Conservation (phyloP, 2,888 invertebrate species). For the Esperia sulphurella region DNA sequence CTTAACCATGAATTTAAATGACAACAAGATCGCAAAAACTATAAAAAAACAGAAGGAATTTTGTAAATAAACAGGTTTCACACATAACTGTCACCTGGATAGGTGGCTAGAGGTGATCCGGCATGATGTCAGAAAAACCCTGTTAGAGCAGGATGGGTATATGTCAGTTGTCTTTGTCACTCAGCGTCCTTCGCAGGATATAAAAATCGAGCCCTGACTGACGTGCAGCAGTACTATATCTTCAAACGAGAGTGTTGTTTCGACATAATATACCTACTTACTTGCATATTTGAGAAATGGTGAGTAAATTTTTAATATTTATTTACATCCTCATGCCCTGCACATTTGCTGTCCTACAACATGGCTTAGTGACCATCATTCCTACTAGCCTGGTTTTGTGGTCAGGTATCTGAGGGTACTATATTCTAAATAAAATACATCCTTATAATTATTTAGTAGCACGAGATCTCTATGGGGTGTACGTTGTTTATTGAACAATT, state of each 20-base stretch:
- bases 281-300: neutral
- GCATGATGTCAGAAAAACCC: constrained; percentile 11
- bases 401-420: too few relatives aligned
- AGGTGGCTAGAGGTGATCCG: constrained; percentile 3
- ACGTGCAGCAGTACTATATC: constrained; percentile 1
- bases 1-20: neutral
- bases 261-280: neutral
- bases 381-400: too few relatives aligned
- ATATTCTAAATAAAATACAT: too few relatives aligned
- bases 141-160: constrained; percentile 10
- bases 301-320: neutral
- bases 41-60: neutral
- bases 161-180: constrained; percentile 11
- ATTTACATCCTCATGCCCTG: too few relatives aligned
- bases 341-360: too few relatives aligned
- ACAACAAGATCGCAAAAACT: neutral
- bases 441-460: too few relatives aligned
- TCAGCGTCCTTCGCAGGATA: constrained; percentile 12
- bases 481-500: too few relatives aligned
- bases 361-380: too few relatives aligned
- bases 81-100: constrained; percentile 9
- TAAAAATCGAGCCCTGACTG: constrained; percentile 12
- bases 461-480: too few relatives aligned
- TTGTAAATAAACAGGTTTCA: constrained; percentile 11
- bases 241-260: neutral